phyloP scores from a whole-genome alignment of 2,797 vertebrate species.

The Varecia variegata region DNA sequence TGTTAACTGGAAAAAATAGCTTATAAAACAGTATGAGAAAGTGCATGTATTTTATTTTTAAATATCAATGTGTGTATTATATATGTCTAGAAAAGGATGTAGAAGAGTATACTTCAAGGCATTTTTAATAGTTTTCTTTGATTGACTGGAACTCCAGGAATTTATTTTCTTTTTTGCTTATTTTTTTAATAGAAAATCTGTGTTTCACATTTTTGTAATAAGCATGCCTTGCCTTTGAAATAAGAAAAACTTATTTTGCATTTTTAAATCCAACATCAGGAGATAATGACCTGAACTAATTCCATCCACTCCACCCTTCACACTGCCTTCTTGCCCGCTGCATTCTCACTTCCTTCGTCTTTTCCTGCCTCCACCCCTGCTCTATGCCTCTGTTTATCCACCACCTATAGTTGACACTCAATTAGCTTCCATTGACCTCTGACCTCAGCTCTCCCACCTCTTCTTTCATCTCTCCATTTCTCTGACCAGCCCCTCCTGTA shows the following conservation, averaged over 20 bases:
- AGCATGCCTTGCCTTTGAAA: not conserved
- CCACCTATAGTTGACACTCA: not conserved
- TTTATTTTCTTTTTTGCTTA: not conserved
- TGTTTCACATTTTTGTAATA: not conserved
- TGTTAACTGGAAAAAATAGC: not conserved
- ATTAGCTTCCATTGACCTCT: not conserved
- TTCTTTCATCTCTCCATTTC: not conserved
- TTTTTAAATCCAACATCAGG: not conserved
- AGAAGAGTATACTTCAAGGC: not conserved
- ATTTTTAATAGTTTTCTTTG: not conserved
- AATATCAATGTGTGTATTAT: not conserved
- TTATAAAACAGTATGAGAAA: not conserved
- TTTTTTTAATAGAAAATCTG: not conserved
- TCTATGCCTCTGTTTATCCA: not conserved
- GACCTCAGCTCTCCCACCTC: not conserved
- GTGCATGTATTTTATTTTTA: not conserved
- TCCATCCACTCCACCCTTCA: not conserved
- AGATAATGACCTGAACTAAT: not conserved
- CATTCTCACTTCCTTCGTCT: not conserved
- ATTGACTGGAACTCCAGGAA: not conserved
- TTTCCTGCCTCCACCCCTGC: not conserved
- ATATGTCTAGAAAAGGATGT: not conserved
- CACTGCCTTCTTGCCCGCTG: not conserved
- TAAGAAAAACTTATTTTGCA: not conserved
- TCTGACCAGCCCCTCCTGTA: not conserved